Evolutionary conservation across 2,797 vertebrate genomes (phyloP), one percentile per base, ranked within the genome.

Genomic region (Notolepis coatsorum): DNA sequence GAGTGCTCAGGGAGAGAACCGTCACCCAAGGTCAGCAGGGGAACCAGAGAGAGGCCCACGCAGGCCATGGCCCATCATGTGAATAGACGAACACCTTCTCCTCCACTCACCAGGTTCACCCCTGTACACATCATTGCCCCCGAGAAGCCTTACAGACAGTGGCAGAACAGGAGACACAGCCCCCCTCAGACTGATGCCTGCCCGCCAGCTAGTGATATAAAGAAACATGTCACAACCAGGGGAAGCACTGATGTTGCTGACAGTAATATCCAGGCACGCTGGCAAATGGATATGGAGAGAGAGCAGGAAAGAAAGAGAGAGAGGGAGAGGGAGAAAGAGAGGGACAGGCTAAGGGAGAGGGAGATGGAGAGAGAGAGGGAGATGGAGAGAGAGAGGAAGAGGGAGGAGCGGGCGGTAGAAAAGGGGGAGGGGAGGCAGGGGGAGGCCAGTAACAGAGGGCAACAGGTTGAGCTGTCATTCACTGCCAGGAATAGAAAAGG

Each of bases 401-500:
- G 78, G 86, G 87, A 89, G 86, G 86, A 89, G 89, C 67, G 1
- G 61, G 57, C 64, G 80, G 71, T 38, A 80, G 81, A 81, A 80
- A 86, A 85, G 77, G 84, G 80, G 88, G 90, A 85, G 84, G 89
- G 85, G 53, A 84, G 72, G 81, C 75, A 76, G 70, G 73, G 66
- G 67, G 84, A 88, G 39, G 70, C 68, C 87, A 89, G 88, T 91
- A 88, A 91, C 90, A 93, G 91, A 90, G 91, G 85, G 89, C 85
- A 89, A 93, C 94, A 95, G 95, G 93, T 92, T 94, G 94, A 94
- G 91, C 93, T 95, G 95, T 95, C 95, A 94, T 81, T 92, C 88
- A 92, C 73, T 69, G 85, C 93, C 91, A 93, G 92, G 93, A 96
- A 96, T 96, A 96, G 94, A 94, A 89, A 90, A 85, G 91, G 84